Percentiles rank a stretch among this genome's conserved stretches.
Conservation (phyloP, 2,113 vertebrate species). For the Bambusicola thoracicus region DNA sequence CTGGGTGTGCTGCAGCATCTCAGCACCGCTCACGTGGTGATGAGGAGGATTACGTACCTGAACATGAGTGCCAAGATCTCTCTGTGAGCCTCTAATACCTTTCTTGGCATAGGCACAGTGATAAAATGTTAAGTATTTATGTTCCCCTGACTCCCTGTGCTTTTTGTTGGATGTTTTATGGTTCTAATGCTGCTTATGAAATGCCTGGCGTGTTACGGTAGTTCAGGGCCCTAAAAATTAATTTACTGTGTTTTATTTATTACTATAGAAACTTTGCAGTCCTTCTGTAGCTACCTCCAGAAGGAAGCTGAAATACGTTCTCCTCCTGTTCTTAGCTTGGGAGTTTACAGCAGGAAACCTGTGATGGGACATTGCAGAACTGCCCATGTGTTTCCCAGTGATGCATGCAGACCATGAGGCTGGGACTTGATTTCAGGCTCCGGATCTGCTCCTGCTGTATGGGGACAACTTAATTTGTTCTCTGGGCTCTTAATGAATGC, state of each 20-base stretch:
- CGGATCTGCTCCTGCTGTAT: background rate
- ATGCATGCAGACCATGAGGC: fast-evolving
- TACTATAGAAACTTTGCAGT: background rate
- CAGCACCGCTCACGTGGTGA: fast-evolving
- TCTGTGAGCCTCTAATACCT: background rate
- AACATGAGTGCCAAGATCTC: background rate
- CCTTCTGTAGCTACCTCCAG: background rate
- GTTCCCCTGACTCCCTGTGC: background rate
- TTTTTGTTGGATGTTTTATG: background rate
- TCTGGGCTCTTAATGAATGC: background rate
- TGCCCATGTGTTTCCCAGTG: background rate
- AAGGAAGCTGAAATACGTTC: background rate
- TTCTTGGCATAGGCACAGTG: background rate
- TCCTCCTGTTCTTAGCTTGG: background rate
- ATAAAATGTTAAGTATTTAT: background rate
- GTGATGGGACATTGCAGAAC: fast-evolving
- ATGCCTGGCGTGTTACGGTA: background rate
- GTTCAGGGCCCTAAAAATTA: background rate
- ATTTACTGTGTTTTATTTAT: background rate
- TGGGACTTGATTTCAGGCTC: background rate
- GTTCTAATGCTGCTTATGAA: background rate
- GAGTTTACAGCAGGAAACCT: background rate
- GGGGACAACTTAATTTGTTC: background rate
- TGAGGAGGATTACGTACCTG: background rate
- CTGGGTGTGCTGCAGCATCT: background rate